A percentile compares a stretch with the other conserved stretches of the same genome.
Evolutionary conservation across 2,888 invertebrate genomes (phyloP).

Genomic region (Hartigia nigra): DNA sequence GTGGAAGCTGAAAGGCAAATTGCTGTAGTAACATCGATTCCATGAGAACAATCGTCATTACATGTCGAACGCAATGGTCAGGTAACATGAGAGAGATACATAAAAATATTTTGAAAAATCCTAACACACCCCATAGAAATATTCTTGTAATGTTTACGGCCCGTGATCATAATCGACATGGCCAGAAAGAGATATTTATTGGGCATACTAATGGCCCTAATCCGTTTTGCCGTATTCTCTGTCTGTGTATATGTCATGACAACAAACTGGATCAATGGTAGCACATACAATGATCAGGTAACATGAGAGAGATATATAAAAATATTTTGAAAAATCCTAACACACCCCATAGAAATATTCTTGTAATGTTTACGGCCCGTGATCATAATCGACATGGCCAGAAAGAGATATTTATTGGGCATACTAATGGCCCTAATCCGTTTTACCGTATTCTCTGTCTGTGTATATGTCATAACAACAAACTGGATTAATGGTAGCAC

Average conservation of each 20-base stretch:
- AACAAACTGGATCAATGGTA: too few relatives aligned
- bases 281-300: neutral
- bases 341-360: neutral
- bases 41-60: neutral
- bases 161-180: neutral
- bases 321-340: neutral
- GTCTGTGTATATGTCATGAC: neutral
- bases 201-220: neutral
- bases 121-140: neutral
- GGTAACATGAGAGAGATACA: neutral
- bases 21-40: neutral
- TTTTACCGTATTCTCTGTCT: neutral
- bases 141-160: neutral
- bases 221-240: neutral
- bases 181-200: neutral
- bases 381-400: neutral
- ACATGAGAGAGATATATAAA: neutral
- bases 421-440: neutral
- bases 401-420: neutral
- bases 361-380: neutral
- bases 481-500: too few relatives aligned
- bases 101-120: neutral
- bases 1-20: neutral
- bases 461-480: neutral
- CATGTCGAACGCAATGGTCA: neutral